Evolutionary conservation across 2,113 vertebrate species (phyloP), one percentile per base, ranked within the genome.

Genomic region (Parus major): DNA sequence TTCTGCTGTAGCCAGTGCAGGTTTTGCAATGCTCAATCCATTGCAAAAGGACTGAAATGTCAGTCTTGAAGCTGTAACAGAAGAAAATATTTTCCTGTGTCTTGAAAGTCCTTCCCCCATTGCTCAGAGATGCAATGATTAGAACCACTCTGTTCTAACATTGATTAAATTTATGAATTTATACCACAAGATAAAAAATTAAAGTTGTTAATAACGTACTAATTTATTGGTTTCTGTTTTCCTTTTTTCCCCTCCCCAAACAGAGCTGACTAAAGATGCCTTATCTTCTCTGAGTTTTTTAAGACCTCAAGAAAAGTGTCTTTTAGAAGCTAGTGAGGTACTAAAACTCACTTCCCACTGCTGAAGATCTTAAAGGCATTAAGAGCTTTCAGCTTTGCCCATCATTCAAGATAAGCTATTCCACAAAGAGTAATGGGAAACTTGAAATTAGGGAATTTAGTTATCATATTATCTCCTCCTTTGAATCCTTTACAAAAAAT

Each of bases 161-260:
- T 7, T 0, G 4, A 65, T 86, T 18, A 7, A 47, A 44, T 59
- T 81, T 57, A 44, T 68, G 13, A 71, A 28, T 79, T 69, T 77
- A 46, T 41, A 56, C 5, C 17, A 60, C 8, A 42, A 49, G 12
- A 79, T 80, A 9, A 9, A 6, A 22, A 29, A 11, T 15, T 31
- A 22, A 39, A 68, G 18, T 70, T 70, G 31, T 28, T 10, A 75
- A 35, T 9, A 84, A 24, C 4, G 44, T 19, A 36, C 39, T 11
- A 47, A 10, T 78, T 84, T 63, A 55, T 4, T 53, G 5, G 0
- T 31, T 75, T 88, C 7, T 50, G 1, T 21, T 75, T 88, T 50
- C 7, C 4, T 1, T 56, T 28, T 27, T 27, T 4, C 1, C 1
- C 11, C 1, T 0, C 2, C 4, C 11, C 28, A 55, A 39, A 3